Evolutionary conservation across 2,113 vertebrate genomes (phyloP).

Genomic region (Nicator chloris): DNA sequence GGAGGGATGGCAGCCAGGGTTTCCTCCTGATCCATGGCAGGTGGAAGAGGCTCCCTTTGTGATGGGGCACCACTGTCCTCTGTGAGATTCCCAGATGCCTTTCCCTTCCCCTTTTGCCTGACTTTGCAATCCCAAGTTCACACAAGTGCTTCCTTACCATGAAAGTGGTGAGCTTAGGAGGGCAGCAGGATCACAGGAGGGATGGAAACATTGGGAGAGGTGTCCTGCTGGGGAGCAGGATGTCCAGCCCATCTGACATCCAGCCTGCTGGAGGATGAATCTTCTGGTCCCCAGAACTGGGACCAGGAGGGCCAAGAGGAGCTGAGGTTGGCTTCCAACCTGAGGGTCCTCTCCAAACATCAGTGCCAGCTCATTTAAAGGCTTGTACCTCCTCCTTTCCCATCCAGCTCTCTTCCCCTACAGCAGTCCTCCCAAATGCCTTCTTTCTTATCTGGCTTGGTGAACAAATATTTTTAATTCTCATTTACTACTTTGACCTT

Average conservation of each 20-base stretch:
- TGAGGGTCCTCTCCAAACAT: neutral
- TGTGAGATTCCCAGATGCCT: neutral
- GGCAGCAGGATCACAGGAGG: rapidly evolving
- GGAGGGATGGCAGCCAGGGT: neutral
- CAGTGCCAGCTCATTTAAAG: neutral
- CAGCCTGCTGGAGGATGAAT: neutral
- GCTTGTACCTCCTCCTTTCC: neutral
- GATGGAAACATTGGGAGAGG: rapidly evolving
- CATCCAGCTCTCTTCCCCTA: neutral
- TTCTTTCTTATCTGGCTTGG: neutral
- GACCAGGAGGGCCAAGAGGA: neutral
- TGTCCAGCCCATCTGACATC: neutral
- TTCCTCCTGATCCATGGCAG: neutral
- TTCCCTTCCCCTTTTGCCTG: neutral
- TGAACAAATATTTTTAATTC: neutral
- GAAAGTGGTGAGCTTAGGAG: neutral
- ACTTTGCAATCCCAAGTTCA: neutral
- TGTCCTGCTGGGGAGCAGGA: neutral
- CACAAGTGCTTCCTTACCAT: neutral
- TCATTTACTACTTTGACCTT: rapidly evolving
- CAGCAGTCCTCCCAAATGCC: neutral
- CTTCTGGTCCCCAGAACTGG: neutral
- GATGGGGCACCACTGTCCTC: neutral
- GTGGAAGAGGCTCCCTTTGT: neutral
- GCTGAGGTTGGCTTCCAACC: neutral